Evolutionary conservation across 2,797 vertebrate species (phyloP).

Genomic region (Taenioides sp.): DNA sequence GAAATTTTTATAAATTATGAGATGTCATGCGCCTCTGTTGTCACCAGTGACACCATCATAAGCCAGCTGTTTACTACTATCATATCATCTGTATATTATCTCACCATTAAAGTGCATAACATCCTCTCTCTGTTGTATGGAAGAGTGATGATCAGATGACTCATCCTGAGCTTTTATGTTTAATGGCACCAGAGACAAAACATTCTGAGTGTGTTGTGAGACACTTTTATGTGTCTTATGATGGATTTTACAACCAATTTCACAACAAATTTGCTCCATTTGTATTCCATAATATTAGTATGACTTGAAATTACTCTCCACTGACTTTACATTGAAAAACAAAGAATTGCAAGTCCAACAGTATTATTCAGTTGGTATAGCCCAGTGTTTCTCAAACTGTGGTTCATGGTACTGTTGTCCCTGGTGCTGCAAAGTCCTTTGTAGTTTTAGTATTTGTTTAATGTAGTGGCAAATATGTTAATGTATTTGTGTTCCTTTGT

Average conservation of each 20-base stretch:
- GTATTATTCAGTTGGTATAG: not conserved
- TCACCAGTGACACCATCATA: not conserved
- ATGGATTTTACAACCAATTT: not conserved
- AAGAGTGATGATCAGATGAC: conserved; percentile 12
- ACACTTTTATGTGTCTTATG: not conserved
- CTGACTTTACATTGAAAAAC: not conserved
- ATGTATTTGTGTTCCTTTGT: too few relatives aligned
- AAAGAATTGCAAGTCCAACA: not conserved
- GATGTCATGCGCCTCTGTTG: not conserved
- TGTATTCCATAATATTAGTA: not conserved
- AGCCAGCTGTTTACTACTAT: not conserved
- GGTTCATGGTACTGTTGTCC: too few relatives aligned
- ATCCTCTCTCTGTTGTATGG: conserved; percentile 1
- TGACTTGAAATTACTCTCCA: not conserved
- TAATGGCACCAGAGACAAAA: conserved; percentile 7
- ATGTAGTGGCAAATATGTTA: too few relatives aligned
- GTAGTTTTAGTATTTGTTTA: too few relatives aligned
- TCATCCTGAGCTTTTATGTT: conserved; percentile 5
- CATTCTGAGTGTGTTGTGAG: not conserved
- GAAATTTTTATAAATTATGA: not conserved
- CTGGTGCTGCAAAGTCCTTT: too few relatives aligned
- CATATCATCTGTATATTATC: not conserved
- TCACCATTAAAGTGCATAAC: not conserved
- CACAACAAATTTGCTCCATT: not conserved
- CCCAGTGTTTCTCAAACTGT: too few relatives aligned